Base-by-base conservation (phyloP, 2,113 vertebrate species). In the Phyllostomus discolor region DNA sequence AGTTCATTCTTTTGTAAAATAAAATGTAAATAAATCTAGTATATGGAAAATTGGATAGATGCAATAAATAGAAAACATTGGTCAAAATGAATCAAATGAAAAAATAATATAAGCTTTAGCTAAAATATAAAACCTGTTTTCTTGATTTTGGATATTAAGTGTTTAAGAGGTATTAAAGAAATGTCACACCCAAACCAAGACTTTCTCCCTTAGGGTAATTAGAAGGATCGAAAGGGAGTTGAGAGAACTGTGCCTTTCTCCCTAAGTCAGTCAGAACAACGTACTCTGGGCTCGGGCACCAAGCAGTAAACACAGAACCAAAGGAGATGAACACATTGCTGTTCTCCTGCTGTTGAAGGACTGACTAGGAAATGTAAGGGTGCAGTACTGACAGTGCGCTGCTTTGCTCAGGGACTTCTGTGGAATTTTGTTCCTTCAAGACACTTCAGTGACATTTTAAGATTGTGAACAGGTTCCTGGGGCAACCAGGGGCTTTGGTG, bases 321-420 rank as follows among this genome's bases (percentile, higher is more conserved):
- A 24, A 57, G 78, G 14, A 54, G 64, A 35, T 14, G 15, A n/a
- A 50, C 59, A 12, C 0, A 0, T 15, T 54, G 57, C 57, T 59
- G 1, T n/a, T 78, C 24, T 69, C 72, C 22, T 41, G 20, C 52
- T 0, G 1, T 16, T 26, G 12, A 50, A 35, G 52, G 28, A 31
- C 64, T 22, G 1, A 17, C 5, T 43, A n/a, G 76, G 10, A 87
- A 35, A 62, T 5, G 2, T 4, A 41, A 79, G 1, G 3, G 6
- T 5, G 6, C 2, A 0, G 4, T 35, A 24, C 5, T 7, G n/a
- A 20, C 7, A 48, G 70, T 0, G 1, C 9, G n/a, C 4, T n/a
- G 15, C 38, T 11, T 31, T 54, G 78, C 35, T 67, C 54, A 10
- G 4, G 43, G 69, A 1, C 10, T 90, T 64, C 41, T 86, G n/a